Conservation (phyloP, 2,113 vertebrate species). For the Ranitomeya imitator region DNA sequence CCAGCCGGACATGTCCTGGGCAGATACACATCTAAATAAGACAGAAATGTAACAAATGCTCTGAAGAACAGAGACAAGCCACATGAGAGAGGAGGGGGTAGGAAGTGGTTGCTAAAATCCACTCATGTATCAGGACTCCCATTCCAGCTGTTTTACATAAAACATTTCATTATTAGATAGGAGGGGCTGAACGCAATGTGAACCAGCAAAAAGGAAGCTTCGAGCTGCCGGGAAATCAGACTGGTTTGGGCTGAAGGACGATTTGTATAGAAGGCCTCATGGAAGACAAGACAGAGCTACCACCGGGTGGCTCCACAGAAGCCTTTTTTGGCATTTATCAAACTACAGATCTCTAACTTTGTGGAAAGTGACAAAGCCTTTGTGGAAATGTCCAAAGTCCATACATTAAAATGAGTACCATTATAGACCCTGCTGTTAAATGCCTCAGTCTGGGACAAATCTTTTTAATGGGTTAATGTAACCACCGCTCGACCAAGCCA, state of each 20-base stretch:
- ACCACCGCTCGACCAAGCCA: too few relatives aligned
- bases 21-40: conserved; percentile 65
- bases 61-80: conserved; percentile 76
- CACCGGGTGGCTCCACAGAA: conserved; percentile 66
- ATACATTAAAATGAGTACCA: background rate
- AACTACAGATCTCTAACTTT: background rate
- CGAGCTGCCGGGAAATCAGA: background rate
- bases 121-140: conserved; percentile 75
- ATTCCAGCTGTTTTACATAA: conserved; percentile 82
- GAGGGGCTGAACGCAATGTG: conserved; percentile 68
- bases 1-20: conserved; percentile 57
- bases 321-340: background rate
- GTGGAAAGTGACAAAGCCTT: background rate
- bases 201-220: conserved; percentile 66
- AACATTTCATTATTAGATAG: conserved; percentile 72
- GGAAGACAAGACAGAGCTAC: conserved; percentile 4
- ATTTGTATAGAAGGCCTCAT: background rate
- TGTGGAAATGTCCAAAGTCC: background rate
- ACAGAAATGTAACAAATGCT: conserved; percentile 70
- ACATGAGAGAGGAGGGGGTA: conserved; percentile 78
- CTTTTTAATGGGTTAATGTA: background rate
- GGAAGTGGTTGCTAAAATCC: conserved; percentile 75
- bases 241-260: background rate
- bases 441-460: background rate
- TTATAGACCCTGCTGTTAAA: background rate